Evolutionary conservation across 1,140 invertebrate species (phyloP), one percentile per base, ranked within the genome.

Genomic region (Wasmannia auropunctata): DNA sequence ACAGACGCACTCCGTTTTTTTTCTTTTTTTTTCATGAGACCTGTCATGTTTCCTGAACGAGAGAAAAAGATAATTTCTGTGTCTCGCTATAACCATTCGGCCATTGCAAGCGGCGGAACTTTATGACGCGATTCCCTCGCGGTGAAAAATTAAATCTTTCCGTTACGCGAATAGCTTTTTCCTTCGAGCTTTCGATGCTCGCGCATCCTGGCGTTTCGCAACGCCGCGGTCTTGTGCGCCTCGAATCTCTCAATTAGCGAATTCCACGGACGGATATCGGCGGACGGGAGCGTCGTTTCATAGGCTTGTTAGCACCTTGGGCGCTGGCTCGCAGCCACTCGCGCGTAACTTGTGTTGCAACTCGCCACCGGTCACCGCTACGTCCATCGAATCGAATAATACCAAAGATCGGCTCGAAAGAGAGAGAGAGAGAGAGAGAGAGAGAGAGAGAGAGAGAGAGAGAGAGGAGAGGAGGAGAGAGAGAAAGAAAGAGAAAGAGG

Each of bases 311-410:
- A 83, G 28, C 79, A 83, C 67, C 79, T 83, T 83, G 51, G 8
- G 25, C 65, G 51, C 28, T 72, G 79, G 51, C 79, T 83, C 51
- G 79, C 79, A 5, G 79, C 79, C 79, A 83, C 37, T 72, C 51
- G 67, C 37, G 28, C 31, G 76, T 62, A 31, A 49, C 43, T 72
- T 28, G 65, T 58, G 37, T 83, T 43, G 65, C 77, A 80, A 80
- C 67, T 14, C 51, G 60, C 6, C 34, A 37, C 19, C 34, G 25
- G 25, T 81, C 19, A 3, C 31, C 62, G 31, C 28, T 69, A 65
- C 22, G 19, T 80, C 28, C 31, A 2, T 37, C 62, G 8, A 14
- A 14, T 79, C 79, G 65, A 16, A 7, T 10, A 56, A 56, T 51
- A 69, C 40, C 46, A 31, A 81, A 81, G 77, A 22, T 80, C 43